These are phyloP conservation scores for Dryobota labecula DNA, from an alignment of 2,888 invertebrate species.

Conservation along the genomic window DNA sequence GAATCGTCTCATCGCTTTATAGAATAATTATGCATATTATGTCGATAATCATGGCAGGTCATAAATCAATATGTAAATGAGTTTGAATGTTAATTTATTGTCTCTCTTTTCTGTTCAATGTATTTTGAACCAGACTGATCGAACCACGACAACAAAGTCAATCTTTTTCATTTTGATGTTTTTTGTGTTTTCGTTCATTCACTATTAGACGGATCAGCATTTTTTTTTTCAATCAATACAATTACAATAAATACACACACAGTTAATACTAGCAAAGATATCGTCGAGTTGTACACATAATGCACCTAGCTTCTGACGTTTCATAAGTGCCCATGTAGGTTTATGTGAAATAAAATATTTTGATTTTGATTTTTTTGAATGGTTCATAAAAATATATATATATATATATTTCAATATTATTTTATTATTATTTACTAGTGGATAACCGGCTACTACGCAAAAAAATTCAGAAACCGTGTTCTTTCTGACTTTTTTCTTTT, in stretches of 20 bases:
- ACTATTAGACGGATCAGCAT: not conserved
- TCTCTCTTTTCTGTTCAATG: constrained; percentile 2
- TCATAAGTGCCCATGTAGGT: no score
- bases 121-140: constrained; percentile 1
- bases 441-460: no score
- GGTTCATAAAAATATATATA: no score
- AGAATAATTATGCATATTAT: not conserved
- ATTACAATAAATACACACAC: not conserved
- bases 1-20: no score
- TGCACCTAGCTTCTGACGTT: no score
- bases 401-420: no score
- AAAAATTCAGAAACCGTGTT: no score
- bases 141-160: not conserved
- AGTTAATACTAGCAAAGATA: not conserved
- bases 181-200: not conserved
- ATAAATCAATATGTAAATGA: constrained; percentile 20
- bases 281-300: no score
- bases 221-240: not conserved
- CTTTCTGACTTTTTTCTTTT: no score
- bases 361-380: no score
- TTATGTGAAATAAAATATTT: no score
- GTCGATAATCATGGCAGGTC: constrained; percentile 13
- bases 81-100: constrained; percentile 7
- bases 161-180: not conserved
- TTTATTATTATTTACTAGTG: not conserved